phyloP scores from a whole-genome alignment of 2,888 invertebrate genomes.

The Nomada hirtipes region DNA sequence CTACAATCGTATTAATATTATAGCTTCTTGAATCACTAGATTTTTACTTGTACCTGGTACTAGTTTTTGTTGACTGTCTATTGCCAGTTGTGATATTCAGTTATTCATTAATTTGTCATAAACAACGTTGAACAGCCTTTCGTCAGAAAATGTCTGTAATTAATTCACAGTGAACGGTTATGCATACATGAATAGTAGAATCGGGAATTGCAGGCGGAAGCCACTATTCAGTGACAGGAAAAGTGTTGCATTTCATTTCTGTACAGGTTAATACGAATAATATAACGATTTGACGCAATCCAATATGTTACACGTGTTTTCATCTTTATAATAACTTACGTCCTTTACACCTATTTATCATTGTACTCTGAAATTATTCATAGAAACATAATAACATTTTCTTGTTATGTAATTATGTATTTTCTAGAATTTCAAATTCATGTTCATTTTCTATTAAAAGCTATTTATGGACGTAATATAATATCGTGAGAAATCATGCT shows the following conservation, averaged over 20 bases:
- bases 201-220: conserved; percentile 68
- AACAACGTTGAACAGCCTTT: background rate
- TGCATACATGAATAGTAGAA: conserved; percentile 47
- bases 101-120: background rate
- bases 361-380: background rate
- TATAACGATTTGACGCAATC: background rate
- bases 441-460: background rate
- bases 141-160: conserved; percentile 53
- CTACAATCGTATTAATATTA: background rate
- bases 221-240: conserved; percentile 47
- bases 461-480: background rate
- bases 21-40: background rate
- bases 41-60: too few relatives aligned
- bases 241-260: conserved; percentile 14
- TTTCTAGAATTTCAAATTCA: background rate
- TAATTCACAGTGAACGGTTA: conserved; percentile 51
- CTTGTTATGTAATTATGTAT: background rate
- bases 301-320: too few relatives aligned
- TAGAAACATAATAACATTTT: too few relatives aligned
- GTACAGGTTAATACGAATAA: conserved; percentile 1
- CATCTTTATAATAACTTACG: background rate
- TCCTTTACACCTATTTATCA: background rate
- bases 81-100: too few relatives aligned
- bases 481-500: background rate
- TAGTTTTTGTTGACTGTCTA: too few relatives aligned